A percentile compares a stretch with the other conserved stretches of the same genome.
These are phyloP conservation scores for Caenorhabditis afra DNA, from an alignment of 2,888 invertebrate genomes.

Conservation along the genomic window DNA sequence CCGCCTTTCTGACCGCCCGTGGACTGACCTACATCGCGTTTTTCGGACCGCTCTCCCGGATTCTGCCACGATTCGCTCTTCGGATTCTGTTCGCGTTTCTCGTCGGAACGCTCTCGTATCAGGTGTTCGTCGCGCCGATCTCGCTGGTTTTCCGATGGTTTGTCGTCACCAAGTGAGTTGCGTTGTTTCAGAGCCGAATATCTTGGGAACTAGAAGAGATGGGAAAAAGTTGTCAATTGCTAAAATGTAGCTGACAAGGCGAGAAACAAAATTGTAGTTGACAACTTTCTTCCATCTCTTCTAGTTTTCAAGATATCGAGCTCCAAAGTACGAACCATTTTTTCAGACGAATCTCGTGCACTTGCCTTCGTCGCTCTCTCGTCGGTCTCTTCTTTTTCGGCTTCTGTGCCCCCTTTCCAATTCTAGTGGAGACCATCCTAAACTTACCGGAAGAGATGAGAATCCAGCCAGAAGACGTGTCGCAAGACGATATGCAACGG, in stretches of 20 bases:
- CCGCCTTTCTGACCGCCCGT: slow-evolving; percentile 16
- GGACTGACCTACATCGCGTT: slow-evolving; percentile 17
- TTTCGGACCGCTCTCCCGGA: slow-evolving; percentile 16
- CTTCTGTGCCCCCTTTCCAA: too few species aligned
- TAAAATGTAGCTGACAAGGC: neutral
- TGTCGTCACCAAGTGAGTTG: too few species aligned
- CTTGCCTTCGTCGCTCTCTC: neutral
- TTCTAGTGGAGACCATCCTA: too few species aligned
- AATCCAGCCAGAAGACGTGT: too few species aligned
- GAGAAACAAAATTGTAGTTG: neutral
- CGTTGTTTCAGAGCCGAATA: too few species aligned
- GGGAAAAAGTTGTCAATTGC: neutral
- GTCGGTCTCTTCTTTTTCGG: neutral
- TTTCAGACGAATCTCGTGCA: neutral
- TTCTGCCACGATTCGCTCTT: neutral
- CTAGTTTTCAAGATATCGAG: neutral
- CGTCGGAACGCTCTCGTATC: slow-evolving; percentile 6
- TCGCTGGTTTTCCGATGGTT: too few species aligned
- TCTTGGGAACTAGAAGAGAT: too few species aligned
- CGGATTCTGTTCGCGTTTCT: neutral
- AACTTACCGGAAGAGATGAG: too few species aligned
- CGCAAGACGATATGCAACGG: too few species aligned
- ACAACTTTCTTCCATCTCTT: neutral
- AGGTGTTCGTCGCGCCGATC: slow-evolving; percentile 7
- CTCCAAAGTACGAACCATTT: neutral